Evolutionary conservation across 2,888 invertebrate species (phyloP).

Genomic region (Brachyptera risi): DNA sequence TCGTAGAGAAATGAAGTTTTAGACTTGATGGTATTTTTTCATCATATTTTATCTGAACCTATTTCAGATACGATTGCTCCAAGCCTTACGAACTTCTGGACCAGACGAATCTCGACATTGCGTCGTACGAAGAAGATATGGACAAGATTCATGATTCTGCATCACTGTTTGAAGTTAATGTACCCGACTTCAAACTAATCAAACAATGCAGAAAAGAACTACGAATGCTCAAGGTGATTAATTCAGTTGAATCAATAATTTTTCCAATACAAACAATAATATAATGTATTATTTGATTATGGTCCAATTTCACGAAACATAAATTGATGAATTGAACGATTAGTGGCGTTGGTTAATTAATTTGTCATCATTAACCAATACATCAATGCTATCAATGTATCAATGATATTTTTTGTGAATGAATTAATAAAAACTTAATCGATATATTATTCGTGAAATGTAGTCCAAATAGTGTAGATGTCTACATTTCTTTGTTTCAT

Average conservation of each 20-base stretch:
- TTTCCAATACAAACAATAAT: neutral
- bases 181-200: constrained; percentile 89
- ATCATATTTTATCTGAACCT: too few relatives aligned
- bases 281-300: neutral
- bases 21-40: too few relatives aligned
- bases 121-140: constrained; percentile 83
- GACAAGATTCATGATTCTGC: constrained; percentile 81
- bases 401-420: too few relatives aligned
- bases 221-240: constrained; percentile 72
- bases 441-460: neutral
- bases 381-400: neutral
- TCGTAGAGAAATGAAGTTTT: too few relatives aligned
- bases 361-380: neutral
- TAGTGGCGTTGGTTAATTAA: neutral
- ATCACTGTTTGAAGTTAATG: constrained; percentile 88
- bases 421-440: too few relatives aligned
- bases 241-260: too few relatives aligned
- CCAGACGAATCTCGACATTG: constrained; percentile 71
- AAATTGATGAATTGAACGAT: too few relatives aligned
- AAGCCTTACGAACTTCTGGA: constrained; percentile 73
- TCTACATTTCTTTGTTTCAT: neutral
- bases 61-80: constrained; percentile 69
- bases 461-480: neutral
- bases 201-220: constrained; percentile 90
- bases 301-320: too few relatives aligned